These are phyloP conservation scores for Galleria mellonella DNA, from an alignment of 1,140 invertebrate species.

Conservation along the genomic window DNA sequence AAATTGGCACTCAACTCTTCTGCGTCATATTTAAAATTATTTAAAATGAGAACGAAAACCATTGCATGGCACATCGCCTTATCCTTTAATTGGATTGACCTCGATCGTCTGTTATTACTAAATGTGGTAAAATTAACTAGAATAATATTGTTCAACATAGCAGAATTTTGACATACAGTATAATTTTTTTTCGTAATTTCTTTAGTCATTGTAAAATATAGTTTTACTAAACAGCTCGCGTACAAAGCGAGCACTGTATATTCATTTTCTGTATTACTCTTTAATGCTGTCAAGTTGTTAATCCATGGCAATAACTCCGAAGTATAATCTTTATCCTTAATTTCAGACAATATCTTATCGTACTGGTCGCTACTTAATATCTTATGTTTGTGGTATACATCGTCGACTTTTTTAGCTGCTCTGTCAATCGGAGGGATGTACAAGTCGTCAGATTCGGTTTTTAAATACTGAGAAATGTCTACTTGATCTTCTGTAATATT, in stretches of 20 bases:
- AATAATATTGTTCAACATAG: conserved; percentile 39
- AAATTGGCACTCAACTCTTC: conserved; percentile 30
- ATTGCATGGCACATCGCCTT: conserved; percentile 48
- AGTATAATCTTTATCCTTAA: conserved; percentile 36
- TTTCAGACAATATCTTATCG: conserved; percentile 40
- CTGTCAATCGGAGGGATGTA: conserved; percentile 53
- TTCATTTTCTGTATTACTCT: conserved; percentile 28
- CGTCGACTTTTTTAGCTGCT: conserved; percentile 25
- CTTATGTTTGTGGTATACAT: conserved; percentile 39
- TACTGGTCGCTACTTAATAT: conserved; percentile 44
- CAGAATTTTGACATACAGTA: conserved; percentile 26
- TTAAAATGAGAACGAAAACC: conserved; percentile 47
- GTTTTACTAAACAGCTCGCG: conserved; percentile 35
- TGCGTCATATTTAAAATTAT: conserved; percentile 44
- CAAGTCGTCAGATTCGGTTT: conserved; percentile 42
- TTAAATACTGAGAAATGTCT: conserved; percentile 40
- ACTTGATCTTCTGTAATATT: conserved; percentile 37
- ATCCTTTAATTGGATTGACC: conserved; percentile 43
- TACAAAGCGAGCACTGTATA: conserved; percentile 39
- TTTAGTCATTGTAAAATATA: conserved; percentile 26
- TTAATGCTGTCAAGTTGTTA: conserved; percentile 24
- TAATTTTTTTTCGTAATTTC: conserved; percentile 43
- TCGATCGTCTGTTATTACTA: conserved; percentile 24
- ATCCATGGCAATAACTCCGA: conserved; percentile 30
- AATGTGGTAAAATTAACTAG: conserved; percentile 34